A percentile compares a stretch with the other conserved stretches of the same genome.
Evolutionary conservation across 1,140 invertebrate species (phyloP).

Genomic region (Triops cancriformis): DNA sequence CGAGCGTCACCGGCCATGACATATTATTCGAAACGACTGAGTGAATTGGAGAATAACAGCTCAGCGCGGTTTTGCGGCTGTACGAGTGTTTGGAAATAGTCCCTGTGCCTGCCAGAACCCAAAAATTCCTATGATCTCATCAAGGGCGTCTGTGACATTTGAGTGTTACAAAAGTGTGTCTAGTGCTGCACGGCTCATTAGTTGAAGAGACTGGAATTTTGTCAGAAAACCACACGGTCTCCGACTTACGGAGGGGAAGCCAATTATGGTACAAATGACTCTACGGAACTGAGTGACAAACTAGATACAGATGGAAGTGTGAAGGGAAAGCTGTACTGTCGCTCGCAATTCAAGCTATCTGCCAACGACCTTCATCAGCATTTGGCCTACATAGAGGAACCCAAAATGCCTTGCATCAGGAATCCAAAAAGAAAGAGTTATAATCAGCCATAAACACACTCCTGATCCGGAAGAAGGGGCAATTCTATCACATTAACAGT

Average conservation of each 20-base stretch:
- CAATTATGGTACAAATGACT: neutral
- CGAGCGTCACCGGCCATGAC: no score
- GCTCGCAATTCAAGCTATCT: neutral
- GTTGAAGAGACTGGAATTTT: neutral
- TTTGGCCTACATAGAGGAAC: neutral
- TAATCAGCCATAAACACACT: neutral
- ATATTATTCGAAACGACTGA: no score
- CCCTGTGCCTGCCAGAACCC: neutral
- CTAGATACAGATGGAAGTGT: slow-evolving; percentile 1
- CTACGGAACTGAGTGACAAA: neutral
- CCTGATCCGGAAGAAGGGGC: neutral
- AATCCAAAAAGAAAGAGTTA: neutral
- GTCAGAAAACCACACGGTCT: neutral
- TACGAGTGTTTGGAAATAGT: neutral
- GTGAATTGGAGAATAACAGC: no score
- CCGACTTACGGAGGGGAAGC: neutral
- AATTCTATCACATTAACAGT: neutral
- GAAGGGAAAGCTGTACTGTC: neutral
- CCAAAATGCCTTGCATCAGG: neutral
- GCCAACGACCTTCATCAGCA: neutral
- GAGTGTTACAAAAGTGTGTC: neutral
- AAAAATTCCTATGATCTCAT: neutral
- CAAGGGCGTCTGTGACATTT: neutral
- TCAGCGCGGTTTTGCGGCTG: no score
- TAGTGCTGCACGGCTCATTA: neutral